phyloP scores from a whole-genome alignment of 2,888 invertebrate species.

The Melipona bicolor region DNA sequence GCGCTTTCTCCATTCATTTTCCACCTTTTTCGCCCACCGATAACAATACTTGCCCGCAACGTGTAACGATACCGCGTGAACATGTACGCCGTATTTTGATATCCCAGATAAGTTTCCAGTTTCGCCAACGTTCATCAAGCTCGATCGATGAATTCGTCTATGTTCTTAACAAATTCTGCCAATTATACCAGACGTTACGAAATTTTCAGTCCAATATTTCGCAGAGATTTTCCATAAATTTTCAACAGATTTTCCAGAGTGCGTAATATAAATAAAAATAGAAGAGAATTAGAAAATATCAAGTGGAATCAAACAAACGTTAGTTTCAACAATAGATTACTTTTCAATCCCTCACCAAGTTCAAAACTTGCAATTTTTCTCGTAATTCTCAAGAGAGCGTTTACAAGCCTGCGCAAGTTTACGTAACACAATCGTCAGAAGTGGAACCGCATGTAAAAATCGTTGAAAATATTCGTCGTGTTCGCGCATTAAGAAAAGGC shows the following conservation, averaged over 20 bases:
- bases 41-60: conserved; percentile 41
- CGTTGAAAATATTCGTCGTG: neutral
- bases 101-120: conserved; percentile 38
- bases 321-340: too few species aligned
- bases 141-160: conserved; percentile 20
- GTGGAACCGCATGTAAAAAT: neutral
- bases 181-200: too few species aligned
- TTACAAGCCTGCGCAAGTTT: too few species aligned
- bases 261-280: too few species aligned
- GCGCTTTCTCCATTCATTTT: conserved; percentile 31
- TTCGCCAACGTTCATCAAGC: conserved; percentile 39
- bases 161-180: neutral
- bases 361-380: too few species aligned
- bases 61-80: conserved; percentile 10
- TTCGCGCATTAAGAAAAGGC: neutral
- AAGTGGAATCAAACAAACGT: too few species aligned
- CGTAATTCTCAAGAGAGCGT: too few species aligned
- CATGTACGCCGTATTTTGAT: conserved; percentile 20
- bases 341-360: too few species aligned
- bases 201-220: neutral
- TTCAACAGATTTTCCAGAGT: neutral
- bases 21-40: conserved; percentile 26
- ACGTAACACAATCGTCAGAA: too few species aligned
- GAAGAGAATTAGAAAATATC: too few species aligned
- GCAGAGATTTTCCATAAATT: neutral